Base-by-base conservation (phyloP, 2,797 vertebrate genomes). In the Paguma larvata region DNA sequence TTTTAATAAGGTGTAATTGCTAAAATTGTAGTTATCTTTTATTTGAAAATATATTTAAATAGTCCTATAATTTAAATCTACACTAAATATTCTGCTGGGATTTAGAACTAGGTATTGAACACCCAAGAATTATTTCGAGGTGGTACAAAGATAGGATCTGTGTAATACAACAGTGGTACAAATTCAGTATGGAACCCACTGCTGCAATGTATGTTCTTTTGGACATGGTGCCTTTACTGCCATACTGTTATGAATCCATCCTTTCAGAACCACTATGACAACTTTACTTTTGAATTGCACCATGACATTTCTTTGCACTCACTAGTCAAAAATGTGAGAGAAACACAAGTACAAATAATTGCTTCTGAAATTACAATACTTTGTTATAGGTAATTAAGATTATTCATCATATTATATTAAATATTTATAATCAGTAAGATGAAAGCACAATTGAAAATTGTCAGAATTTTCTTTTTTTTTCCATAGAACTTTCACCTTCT, bases 261-360 rank as follows among this genome's bases (percentile, higher is more conserved):
- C 14, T 89, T n/a, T 94, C 80, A 70, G 27, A 95, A 85, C 72
- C 77, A 90, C 14, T 73, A 38, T 67, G 15, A 78, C 48, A 87
- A 23, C 27, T 85, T 91, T 21, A 78, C 5, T 73, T 78, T 93
- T 62, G 93, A 51, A 63, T 34, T 34, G 73, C 34, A 93, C 9
- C 12, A 38, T 59, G 15, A 82, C 19, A 51, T 56, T 85, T 84
- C n/a, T 85, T 89, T 94, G 38, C 56, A 89, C 67, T 83, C 5
- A 89, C 34, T 83, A 89, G 48, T 19, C 41, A 85, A 84, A 51
- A 89, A 84, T 89, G 34, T 78, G 70, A 51, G 27, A 86, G 46
- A 95, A 84, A 96, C 32, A 86, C 15, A 90, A 96, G 70, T 16
- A 67, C 21, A 84, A 90, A 87, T 78, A 84, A 87, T 38, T 92